Evolutionary conservation across 2,888 invertebrate genomes (phyloP).

Genomic region (Rhimphoctona megacephalus): DNA sequence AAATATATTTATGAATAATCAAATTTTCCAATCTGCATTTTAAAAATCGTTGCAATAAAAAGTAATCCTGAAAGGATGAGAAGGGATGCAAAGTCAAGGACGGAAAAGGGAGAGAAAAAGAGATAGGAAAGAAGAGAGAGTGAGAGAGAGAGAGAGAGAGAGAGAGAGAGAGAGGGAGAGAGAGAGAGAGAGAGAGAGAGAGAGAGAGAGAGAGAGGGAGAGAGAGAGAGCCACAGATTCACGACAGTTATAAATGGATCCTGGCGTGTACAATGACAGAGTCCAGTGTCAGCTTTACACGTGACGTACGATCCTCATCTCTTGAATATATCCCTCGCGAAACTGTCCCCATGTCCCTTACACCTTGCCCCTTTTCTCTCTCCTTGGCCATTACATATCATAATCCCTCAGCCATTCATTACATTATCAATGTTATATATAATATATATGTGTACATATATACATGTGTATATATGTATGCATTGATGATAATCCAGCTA

Average conservation of each 20-base stretch:
- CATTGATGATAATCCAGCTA: slow-evolving; percentile 14
- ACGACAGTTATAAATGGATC: slow-evolving; percentile 57
- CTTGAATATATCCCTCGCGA: slow-evolving; percentile 21
- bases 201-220: background rate
- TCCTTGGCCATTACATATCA: slow-evolving; percentile 2
- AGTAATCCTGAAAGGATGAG: background rate
- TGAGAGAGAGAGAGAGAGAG: background rate
- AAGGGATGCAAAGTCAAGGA: background rate
- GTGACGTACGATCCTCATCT: slow-evolving; percentile 58
- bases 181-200: background rate
- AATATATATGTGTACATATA: background rate
- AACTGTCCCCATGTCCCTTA: background rate
- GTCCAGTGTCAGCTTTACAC: slow-evolving; percentile 54
- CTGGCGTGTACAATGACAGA: slow-evolving; percentile 52
- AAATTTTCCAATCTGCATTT: background rate
- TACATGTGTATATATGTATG: background rate
- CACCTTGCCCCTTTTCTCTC: slow-evolving; percentile 16
- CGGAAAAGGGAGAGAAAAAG: background rate
- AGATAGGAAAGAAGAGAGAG: background rate
- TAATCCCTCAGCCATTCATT: slow-evolving; percentile 22
- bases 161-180: background rate
- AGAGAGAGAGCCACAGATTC: background rate
- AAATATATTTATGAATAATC: no score
- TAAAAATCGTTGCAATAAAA: background rate
- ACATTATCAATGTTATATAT: slow-evolving; percentile 25